These are phyloP conservation scores for Brachirus orientalis DNA, from an alignment of 2,113 vertebrate species.

Conservation along the genomic window DNA sequence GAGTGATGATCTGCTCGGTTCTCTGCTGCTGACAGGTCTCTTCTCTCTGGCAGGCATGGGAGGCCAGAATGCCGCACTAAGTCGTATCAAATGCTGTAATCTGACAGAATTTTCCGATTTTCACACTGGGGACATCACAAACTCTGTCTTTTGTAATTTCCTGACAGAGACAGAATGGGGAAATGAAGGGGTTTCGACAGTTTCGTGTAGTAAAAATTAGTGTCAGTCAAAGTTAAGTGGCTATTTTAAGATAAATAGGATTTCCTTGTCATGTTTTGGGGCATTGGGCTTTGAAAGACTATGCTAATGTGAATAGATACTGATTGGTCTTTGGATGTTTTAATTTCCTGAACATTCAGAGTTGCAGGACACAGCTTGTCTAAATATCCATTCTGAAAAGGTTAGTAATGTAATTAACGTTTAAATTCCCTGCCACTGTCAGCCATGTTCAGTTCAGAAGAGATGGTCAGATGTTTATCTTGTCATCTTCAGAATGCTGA, in stretches of 20 bases:
- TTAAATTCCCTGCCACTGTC: conserved; percentile 75
- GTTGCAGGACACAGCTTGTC: conserved; percentile 65
- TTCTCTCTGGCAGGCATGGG: conserved; percentile 88
- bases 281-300: conserved; percentile 67
- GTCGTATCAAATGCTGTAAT: conserved; percentile 95
- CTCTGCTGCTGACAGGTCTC: conserved; percentile 93
- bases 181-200: conserved; percentile 90
- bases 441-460: conserved; percentile 68
- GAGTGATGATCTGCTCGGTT: conserved; percentile 92
- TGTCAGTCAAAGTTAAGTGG: conserved; percentile 97
- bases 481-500: conserved; percentile 36
- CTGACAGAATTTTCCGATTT: conserved; percentile 96
- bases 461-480: conserved; percentile 46
- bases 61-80: conserved; percentile 89
- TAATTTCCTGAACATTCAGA: conserved; percentile 74
- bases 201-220: conserved; percentile 96
- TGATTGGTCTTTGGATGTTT: conserved; percentile 76
- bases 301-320: conserved; percentile 78
- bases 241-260: conserved; percentile 87
- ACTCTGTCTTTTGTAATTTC: conserved; percentile 98
- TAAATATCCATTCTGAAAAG: conserved; percentile 81
- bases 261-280: conserved; percentile 73
- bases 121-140: conserved; percentile 92
- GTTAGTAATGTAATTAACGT: conserved; percentile 79
- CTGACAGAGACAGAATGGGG: conserved; percentile 83